Percentiles rank a stretch among this genome's conserved stretches.
Conservation (phyloP, 2,797 vertebrate species). For the Pseudomugil gertrudae region DNA sequence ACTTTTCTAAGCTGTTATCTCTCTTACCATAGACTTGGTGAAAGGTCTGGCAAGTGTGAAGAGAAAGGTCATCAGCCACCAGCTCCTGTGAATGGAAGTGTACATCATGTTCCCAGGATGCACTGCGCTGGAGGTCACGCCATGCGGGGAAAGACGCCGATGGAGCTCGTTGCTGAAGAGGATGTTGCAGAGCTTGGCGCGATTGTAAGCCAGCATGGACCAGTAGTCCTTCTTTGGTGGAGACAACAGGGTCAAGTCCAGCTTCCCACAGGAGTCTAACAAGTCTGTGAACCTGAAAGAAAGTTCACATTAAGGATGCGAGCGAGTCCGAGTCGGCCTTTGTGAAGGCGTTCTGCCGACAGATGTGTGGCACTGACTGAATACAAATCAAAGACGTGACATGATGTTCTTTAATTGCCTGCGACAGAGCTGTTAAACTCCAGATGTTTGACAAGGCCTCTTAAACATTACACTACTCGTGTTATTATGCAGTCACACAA, state of each 20-base stretch:
- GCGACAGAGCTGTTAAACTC: conserved; percentile 96
- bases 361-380: conserved; percentile 81
- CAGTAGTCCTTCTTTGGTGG: conserved; percentile 91
- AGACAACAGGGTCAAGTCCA: conserved; percentile 89
- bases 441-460: conserved; percentile 93
- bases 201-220: conserved; percentile 97
- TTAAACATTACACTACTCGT: conserved; percentile 78
- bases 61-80: conserved; percentile 94
- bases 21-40: conserved; percentile 97
- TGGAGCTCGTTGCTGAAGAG: conserved; percentile 94
- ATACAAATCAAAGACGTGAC: conserved; percentile 96
- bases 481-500: conserved; percentile 67
- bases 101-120: conserved; percentile 98
- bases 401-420: conserved; percentile 95
- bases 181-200: conserved; percentile 96
- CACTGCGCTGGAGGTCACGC: conserved; percentile 89
- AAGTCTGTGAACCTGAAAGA: conserved; percentile 91
- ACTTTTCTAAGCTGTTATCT: conserved; percentile 5
- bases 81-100: conserved; percentile 90
- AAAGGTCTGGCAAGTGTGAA: conserved; percentile 93
- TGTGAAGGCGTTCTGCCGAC: conserved; percentile 68
- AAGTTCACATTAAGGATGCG: conserved; percentile 26
- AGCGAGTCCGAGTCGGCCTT: conserved; percentile 19
- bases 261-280: conserved; percentile 86
- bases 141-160: conserved; percentile 88